Evolutionary conservation across 2,797 vertebrate genomes (phyloP), one percentile per base, ranked within the genome.

Genomic region (Notoglanidium macrostoma): DNA sequence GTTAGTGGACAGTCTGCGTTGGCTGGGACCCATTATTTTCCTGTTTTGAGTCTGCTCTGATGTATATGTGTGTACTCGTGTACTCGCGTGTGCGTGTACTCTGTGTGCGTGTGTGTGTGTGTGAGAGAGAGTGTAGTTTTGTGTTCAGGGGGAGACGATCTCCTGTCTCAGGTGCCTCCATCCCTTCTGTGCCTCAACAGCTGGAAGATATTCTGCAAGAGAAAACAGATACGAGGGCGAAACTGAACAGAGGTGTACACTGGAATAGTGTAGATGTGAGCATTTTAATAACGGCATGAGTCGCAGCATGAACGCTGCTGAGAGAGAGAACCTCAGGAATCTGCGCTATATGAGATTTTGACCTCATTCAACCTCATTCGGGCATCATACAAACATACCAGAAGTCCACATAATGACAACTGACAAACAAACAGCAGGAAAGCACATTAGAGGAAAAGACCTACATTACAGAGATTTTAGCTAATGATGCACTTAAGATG

Each of bases 161-260:
- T 93, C 92, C 90, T 92, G 92, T 78, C 93, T 96, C 97, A 98
- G 95, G 97, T 97, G 94, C 96, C 96, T 65, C 96, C 96, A 91
- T 97, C 97, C 94, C 96, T 96, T 95, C 97, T 97, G 95, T 98
- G 97, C 93, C 98, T 95, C 94, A 96, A 95, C 95, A 97, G 96
- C 95, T 97, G 98, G 95, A 98, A 98, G 96, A 98, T 97, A 94
- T 99, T 99, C 98, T 99, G 96, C 67, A 94, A 90, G 87, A 89
- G 91, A 85, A 54, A 83, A 86, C 12, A 29, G n/a, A 23, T 61
- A 44, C 46, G 8, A 77, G 81, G 29, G n/a, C 0, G 4, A 29
- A 76, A 51, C 46, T 2, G 6, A 32, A 35, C 76, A 55, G 19
- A 51, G 14, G 23, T 11, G 10, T 44, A 21, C 70, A 12, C 40